Conservation (phyloP, 2,888 invertebrate species). For the Pteria penguin region DNA sequence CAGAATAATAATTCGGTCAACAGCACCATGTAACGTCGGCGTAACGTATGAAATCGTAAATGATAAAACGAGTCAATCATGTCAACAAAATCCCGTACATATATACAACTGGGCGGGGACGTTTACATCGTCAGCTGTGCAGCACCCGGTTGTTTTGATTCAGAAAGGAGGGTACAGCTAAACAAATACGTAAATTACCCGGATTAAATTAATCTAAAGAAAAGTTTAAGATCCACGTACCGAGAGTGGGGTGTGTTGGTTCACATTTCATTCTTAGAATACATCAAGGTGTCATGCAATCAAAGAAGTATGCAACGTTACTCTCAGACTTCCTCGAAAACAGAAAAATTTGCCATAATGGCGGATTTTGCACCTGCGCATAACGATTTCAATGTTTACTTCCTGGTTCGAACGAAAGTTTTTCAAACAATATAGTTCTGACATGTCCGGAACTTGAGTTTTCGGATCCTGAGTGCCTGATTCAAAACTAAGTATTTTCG, state of each 20-base stretch:
- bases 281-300: background rate
- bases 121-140: background rate
- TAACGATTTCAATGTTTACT: background rate
- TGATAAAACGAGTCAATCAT: too few relatives aligned
- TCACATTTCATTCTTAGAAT: background rate
- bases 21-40: too few relatives aligned
- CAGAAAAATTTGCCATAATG: slow-evolving; percentile 44
- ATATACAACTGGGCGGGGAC: too few relatives aligned
- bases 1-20: too few relatives aligned
- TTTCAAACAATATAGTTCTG: too few relatives aligned
- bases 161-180: background rate
- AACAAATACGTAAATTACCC: background rate
- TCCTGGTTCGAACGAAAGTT: slow-evolving; percentile 32
- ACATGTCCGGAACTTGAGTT: too few relatives aligned
- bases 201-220: background rate
- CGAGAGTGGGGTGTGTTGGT: background rate
- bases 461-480: too few relatives aligned
- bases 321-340: slow-evolving; percentile 35
- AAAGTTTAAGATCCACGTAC: background rate
- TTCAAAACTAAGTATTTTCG: too few relatives aligned
- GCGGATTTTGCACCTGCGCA: slow-evolving; percentile 43
- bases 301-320: background rate
- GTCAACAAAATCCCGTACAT: too few relatives aligned
- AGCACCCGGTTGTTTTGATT: background rate
- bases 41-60: too few relatives aligned